Conservation (phyloP, 2,113 vertebrate species). For the Cryptotis parvus region DNA sequence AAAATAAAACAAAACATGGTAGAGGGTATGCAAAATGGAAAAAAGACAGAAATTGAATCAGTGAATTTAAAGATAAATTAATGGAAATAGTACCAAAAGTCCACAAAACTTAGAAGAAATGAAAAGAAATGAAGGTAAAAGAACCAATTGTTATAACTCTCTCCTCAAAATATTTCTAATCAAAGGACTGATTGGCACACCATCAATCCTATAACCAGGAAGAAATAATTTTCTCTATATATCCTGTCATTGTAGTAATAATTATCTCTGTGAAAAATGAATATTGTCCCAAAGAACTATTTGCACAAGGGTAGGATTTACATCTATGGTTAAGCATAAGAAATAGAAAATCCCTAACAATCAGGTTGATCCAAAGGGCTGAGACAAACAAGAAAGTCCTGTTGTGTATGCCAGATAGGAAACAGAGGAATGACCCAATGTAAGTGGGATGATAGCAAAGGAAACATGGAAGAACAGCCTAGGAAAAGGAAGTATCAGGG, state of each 20-base stretch:
- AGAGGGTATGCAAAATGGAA: too few relatives aligned
- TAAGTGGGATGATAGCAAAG: not conserved
- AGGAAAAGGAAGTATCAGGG: not conserved
- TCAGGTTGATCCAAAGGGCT: not conserved
- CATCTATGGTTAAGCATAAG: not conserved
- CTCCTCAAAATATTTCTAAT: not conserved
- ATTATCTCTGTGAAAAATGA: not conserved
- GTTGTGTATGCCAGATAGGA: not conserved
- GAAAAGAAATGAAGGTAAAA: too few relatives aligned
- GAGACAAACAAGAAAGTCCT: not conserved
- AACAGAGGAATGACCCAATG: not conserved
- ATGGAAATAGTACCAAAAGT: too few relatives aligned
- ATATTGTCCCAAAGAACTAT: not conserved
- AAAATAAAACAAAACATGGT: too few relatives aligned
- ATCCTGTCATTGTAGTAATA: not conserved
- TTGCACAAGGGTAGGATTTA: not conserved
- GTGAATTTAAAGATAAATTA: too few relatives aligned
- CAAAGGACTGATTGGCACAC: not conserved
- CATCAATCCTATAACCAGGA: not conserved
- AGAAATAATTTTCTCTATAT: not conserved
- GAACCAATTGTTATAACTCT: not conserved
- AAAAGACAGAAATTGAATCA: too few relatives aligned
- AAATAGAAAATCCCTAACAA: not conserved
- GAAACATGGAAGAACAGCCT: accelerated
- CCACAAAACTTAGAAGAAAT: too few relatives aligned